Evolutionary conservation across 2,888 invertebrate genomes (phyloP).

Genomic region (Tolmerus cingulatus): DNA sequence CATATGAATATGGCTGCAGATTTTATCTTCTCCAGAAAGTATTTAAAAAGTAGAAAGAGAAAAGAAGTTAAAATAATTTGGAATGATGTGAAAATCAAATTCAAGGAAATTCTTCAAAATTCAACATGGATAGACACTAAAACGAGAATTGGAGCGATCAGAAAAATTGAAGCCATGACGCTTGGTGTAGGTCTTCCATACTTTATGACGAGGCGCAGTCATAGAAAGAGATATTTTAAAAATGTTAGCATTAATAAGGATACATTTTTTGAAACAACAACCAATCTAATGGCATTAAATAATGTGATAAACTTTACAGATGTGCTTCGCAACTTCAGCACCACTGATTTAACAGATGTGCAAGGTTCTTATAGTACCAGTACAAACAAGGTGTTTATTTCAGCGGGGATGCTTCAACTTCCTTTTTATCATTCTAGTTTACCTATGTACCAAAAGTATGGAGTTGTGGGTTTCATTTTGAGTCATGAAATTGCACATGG

Average conservation of each 20-base stretch:
- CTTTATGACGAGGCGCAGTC: not conserved
- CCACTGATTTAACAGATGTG: not conserved
- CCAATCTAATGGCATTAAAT: not conserved
- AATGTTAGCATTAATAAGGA: not conserved
- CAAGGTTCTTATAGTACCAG: not conserved
- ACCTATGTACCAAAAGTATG: conserved; percentile 16
- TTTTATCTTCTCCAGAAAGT: conserved; percentile 67
- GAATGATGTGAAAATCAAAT: not conserved
- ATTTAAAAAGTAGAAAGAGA: not conserved
- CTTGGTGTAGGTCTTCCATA: conserved; percentile 19
- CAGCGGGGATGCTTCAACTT: not conserved
- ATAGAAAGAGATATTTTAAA: not conserved
- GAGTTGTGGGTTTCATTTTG: conserved; percentile 8
- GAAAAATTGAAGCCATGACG: not conserved
- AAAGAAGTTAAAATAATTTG: not conserved
- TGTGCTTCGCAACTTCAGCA: not conserved
- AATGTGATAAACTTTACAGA: not conserved
- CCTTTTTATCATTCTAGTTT: not conserved
- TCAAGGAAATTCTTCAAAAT: not conserved
- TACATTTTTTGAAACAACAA: conserved; percentile 14
- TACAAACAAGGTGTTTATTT: not conserved
- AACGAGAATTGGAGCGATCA: not conserved
- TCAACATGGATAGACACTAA: not conserved
- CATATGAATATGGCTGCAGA: conserved; percentile 73
- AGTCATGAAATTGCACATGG: conserved; percentile 17